Evolutionary conservation across 2,797 vertebrate genomes (phyloP).

Genomic region (Pitangus sulphuratus): DNA sequence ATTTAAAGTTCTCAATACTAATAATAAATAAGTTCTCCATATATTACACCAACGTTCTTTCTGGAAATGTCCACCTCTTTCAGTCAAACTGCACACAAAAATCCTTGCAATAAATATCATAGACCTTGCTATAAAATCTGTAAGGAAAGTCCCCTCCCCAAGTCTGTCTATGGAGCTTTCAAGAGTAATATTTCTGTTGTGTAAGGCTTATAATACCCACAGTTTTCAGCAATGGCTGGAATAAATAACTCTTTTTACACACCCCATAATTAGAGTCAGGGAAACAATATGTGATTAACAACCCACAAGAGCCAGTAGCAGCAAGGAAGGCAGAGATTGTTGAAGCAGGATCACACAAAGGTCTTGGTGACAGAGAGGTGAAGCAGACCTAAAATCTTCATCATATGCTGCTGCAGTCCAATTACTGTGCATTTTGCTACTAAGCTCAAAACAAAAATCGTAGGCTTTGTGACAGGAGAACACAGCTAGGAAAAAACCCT

Average conservation of each 20-base stretch:
- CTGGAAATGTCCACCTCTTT: not conserved
- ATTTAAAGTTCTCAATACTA: constrained; percentile 2
- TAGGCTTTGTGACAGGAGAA: constrained; percentile 11
- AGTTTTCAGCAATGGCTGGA: not conserved
- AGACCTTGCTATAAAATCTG: not conserved
- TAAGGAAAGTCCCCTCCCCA: not conserved
- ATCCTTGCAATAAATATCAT: not conserved
- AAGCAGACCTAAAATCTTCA: constrained; percentile 6
- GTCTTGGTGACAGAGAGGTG: not conserved
- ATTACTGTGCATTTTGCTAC: constrained; percentile 12
- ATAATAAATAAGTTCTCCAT: not conserved
- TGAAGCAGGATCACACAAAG: not conserved
- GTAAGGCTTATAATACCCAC: not conserved
- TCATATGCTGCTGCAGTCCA: not conserved
- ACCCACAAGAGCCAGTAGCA: not conserved
- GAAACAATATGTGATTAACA: not conserved
- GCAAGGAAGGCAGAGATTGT: not conserved
- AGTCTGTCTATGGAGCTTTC: not conserved
- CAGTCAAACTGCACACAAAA: not conserved
- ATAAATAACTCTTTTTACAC: not conserved
- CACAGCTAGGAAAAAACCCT: not conserved
- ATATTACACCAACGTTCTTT: not conserved
- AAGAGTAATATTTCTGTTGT: not conserved
- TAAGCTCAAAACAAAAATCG: constrained; percentile 4
- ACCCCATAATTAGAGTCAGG: not conserved